Evolutionary conservation across 2,888 invertebrate species (phyloP), one percentile per base, ranked within the genome.

Genomic region (Zele albiditarsus): DNA sequence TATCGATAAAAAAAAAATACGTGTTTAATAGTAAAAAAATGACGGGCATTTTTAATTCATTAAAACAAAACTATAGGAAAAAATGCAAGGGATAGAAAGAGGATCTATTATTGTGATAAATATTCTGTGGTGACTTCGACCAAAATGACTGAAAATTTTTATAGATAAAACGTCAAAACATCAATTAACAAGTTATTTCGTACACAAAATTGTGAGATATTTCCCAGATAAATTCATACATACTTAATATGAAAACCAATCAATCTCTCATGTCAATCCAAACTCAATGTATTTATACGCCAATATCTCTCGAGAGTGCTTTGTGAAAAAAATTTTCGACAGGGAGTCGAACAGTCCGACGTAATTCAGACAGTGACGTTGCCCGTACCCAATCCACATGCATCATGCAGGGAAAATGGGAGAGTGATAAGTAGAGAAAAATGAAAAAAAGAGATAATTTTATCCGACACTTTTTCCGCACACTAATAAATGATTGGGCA

Each of bases 401-500:
- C 16, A 67, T 38, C 14, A 33, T 1, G 38, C 33, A 70, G 16
- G 25, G 23, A 58, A 42, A 58, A 68, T 53, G 8, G 42, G 42
- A 28, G 28, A 31, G 12, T 49, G 38, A 16, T 27, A 38, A 42
- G n/a, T n/a, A 16, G 20, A 38, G 38, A 10, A 28, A 12, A 10
- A 60, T 46, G 10, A 14, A 16, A 74, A 71, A 72, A 71, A 74
- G 25, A 58, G 23, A 31, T 73, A 71, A 74, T 71, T 65, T 58
- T 27, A 58, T 66, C 58, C 4, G 71, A 28, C 65, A 70, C 74
- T 57, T 42, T 68, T 60, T 33, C 33, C 33, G 28, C 8, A 25
- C 58, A 65, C 66, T 81, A 81, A 80, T 80, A 77, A 80, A 77
- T 77, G 78, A 78, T 76, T 67, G 73, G 27, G 53, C 42, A 20